Percentiles rank a stretch among this genome's conserved stretches.
Evolutionary conservation across 2,888 invertebrate species (phyloP).

Genomic region (Euzophera pinguis): DNA sequence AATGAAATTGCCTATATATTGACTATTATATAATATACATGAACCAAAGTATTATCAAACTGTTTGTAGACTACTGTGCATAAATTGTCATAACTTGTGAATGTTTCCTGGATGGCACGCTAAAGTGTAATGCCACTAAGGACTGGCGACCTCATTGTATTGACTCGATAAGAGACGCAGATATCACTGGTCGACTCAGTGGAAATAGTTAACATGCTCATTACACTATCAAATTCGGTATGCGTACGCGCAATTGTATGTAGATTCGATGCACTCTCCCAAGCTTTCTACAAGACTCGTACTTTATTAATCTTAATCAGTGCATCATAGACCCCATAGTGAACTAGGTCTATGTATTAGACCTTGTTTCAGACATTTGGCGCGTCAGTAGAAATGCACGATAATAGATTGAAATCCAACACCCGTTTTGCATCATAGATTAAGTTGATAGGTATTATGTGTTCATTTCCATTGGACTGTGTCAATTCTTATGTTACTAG

Average conservation of each 20-base stretch:
- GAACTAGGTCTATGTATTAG: conserved; percentile 70
- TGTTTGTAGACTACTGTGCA: neutral
- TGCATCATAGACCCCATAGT: conserved; percentile 60
- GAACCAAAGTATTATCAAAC: neutral
- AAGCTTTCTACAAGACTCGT: conserved; percentile 22
- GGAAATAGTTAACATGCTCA: conserved; percentile 28
- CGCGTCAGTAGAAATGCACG: conserved; percentile 36
- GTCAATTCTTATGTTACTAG: conserved; percentile 83
- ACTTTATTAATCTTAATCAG: conserved; percentile 29
- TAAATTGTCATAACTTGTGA: neutral
- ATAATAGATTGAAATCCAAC: conserved; percentile 42
- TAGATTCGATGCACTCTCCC: conserved; percentile 37
- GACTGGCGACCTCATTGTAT: conserved; percentile 23
- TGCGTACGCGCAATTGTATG: conserved; percentile 40
- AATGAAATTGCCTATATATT: no score
- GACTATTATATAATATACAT: neutral
- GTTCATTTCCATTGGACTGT: conserved; percentile 79
- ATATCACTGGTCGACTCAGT: conserved; percentile 24
- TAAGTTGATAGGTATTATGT: conserved; percentile 42
- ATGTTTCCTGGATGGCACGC: neutral
- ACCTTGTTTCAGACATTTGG: conserved; percentile 69
- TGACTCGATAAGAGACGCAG: conserved; percentile 31
- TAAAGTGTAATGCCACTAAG: conserved; percentile 10
- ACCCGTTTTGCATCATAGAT: conserved; percentile 62
- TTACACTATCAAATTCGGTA: conserved; percentile 33